Evolutionary conservation across 2,888 invertebrate species (phyloP).

Genomic region (Lacanobia wlatinum): DNA sequence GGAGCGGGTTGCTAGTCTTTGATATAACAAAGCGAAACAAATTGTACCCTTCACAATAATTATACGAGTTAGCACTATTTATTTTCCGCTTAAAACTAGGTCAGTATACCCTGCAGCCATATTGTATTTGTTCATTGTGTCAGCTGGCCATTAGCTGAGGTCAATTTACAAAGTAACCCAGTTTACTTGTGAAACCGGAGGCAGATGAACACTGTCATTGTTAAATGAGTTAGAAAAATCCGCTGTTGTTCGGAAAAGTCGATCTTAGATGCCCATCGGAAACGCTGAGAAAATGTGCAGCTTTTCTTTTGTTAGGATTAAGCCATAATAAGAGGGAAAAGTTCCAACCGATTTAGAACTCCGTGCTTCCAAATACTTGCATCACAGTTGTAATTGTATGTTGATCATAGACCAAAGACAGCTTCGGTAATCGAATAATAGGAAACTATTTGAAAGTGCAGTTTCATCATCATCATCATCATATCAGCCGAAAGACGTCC

Average conservation of each 20-base stretch:
- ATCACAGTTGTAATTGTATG: too few species aligned
- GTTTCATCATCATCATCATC: too few species aligned
- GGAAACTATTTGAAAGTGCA: too few species aligned
- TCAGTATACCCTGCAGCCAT: background rate
- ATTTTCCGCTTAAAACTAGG: slow-evolving; percentile 9
- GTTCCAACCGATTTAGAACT: too few species aligned
- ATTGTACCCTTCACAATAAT: background rate
- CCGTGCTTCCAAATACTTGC: too few species aligned
- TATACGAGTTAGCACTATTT: background rate
- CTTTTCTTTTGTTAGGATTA: too few species aligned
- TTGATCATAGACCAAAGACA: too few species aligned
- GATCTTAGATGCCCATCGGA: background rate
- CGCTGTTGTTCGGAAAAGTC: background rate
- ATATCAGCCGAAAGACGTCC: too few species aligned
- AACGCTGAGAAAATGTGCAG: background rate
- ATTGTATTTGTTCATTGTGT: background rate
- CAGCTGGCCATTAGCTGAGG: background rate
- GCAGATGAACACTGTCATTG: background rate
- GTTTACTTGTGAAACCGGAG: background rate
- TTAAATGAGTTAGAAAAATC: background rate
- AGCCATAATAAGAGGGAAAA: too few species aligned
- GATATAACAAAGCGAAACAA: too few species aligned
- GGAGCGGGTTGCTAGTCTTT: too few species aligned
- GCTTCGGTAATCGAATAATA: too few species aligned
- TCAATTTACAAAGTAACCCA: background rate